A percentile compares a stretch with the other conserved stretches of the same genome.
Evolutionary conservation across 1,140 invertebrate species (phyloP).

Genomic region (Choristoneura fumiferana): DNA sequence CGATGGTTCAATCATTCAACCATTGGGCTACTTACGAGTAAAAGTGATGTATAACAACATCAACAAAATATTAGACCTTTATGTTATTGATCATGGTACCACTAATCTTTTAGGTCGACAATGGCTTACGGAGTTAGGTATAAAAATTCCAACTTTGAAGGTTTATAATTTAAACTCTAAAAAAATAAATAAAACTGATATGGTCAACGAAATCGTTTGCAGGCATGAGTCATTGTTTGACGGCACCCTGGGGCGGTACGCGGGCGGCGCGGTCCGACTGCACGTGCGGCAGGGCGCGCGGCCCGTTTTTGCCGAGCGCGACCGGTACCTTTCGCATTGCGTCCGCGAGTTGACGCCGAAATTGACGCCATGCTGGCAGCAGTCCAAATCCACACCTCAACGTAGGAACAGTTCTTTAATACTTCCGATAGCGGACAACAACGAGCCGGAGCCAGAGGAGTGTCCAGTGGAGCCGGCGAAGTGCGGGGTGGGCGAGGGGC

Average conservation of each 20-base stretch:
- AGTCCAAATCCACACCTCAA: conserved; percentile 4
- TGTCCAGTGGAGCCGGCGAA: neutral
- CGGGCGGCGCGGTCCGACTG: neutral
- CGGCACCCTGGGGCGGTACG: neutral
- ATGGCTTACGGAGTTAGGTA: conserved; percentile 10
- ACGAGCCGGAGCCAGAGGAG: neutral
- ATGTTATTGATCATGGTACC: neutral
- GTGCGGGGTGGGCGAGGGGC: neutral
- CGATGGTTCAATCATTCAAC: neutral
- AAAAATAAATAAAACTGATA: neutral
- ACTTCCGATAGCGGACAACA: neutral
- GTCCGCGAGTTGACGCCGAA: conserved; percentile 3
- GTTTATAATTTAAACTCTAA: neutral
- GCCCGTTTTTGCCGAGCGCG: conserved; percentile 6
- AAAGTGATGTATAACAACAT: neutral
- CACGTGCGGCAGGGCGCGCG: neutral
- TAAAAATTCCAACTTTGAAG: neutral
- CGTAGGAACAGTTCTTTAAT: conserved; percentile 18
- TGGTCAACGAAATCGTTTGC: neutral
- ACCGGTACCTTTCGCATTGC: neutral
- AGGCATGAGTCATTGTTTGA: conserved; percentile 2
- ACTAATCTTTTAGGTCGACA: conserved; percentile 16
- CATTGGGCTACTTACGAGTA: neutral
- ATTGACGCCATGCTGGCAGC: neutral
- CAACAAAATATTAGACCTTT: conserved; percentile 12